Evolutionary conservation across 2,888 invertebrate genomes (phyloP).

Genomic region (Plebejus argus): DNA sequence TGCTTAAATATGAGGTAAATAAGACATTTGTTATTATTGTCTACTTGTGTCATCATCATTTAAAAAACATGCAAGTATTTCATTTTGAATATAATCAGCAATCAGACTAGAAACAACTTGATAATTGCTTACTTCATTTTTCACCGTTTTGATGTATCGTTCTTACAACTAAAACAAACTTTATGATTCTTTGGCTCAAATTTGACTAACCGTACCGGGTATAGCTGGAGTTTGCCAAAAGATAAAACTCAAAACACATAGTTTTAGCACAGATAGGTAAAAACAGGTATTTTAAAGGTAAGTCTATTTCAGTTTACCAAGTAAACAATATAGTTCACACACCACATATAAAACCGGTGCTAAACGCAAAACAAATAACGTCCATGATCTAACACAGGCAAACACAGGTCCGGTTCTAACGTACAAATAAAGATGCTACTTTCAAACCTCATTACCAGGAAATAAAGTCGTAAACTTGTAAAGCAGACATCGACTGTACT

Average conservation of each 20-base stretch:
- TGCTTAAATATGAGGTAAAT: background rate
- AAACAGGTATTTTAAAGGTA: background rate
- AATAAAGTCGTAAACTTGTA: background rate
- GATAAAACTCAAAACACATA: too few relatives aligned
- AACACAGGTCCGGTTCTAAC: background rate
- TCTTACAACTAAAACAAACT: too few relatives aligned
- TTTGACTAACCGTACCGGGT: too few relatives aligned
- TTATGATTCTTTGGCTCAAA: too few relatives aligned
- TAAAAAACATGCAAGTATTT: too few relatives aligned
- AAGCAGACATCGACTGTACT: background rate
- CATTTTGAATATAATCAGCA: too few relatives aligned
- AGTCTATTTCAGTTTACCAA: background rate
- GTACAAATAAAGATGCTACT: background rate
- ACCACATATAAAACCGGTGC: background rate
- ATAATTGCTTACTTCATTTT: too few relatives aligned
- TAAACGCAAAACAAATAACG: background rate
- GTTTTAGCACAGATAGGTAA: background rate
- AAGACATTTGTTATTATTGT: background rate
- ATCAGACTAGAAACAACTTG: too few relatives aligned
- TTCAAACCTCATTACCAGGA: background rate
- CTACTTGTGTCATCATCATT: too few relatives aligned
- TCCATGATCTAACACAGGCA: background rate
- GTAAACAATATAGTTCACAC: background rate
- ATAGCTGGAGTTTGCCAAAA: too few relatives aligned
- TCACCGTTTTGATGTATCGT: too few relatives aligned